phyloP scores from a whole-genome alignment of 2,797 vertebrate species.

The Cyclopterus lumpus region DNA sequence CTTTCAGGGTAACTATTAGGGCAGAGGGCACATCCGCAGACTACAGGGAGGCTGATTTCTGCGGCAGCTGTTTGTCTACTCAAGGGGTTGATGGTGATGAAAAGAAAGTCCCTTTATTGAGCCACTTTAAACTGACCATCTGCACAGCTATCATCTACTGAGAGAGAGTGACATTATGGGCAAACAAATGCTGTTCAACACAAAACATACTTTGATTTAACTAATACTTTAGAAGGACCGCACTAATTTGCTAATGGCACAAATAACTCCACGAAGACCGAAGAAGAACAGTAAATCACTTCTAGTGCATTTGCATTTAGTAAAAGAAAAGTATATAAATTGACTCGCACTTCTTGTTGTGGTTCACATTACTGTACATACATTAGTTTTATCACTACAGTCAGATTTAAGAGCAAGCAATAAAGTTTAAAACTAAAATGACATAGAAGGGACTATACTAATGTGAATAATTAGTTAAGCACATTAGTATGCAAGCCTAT shows the following conservation, averaged over 20 bases:
- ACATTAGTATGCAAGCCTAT: constrained; percentile 73
- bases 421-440: constrained; percentile 66
- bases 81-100: constrained; percentile 60
- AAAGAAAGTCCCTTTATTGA: constrained; percentile 71
- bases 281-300: constrained; percentile 15
- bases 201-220: constrained; percentile 25
- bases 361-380: constrained; percentile 28
- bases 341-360: neutral
- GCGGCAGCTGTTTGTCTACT: constrained; percentile 64
- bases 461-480: constrained; percentile 68
- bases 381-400: constrained; percentile 64
- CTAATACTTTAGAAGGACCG: constrained; percentile 9
- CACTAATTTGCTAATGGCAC: constrained; percentile 7
- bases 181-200: constrained; percentile 42
- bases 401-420: constrained; percentile 61
- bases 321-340: neutral
- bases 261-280: neutral
- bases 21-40: constrained; percentile 17
- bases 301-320: constrained; percentile 1
- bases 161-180: constrained; percentile 29
- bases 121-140: constrained; percentile 75
- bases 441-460: constrained; percentile 51
- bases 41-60: constrained; percentile 50
- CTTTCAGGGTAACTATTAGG: constrained; percentile 13
- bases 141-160: constrained; percentile 49